phyloP scores from a whole-genome alignment of 2,113 vertebrate species.

The Malurus elegans region DNA sequence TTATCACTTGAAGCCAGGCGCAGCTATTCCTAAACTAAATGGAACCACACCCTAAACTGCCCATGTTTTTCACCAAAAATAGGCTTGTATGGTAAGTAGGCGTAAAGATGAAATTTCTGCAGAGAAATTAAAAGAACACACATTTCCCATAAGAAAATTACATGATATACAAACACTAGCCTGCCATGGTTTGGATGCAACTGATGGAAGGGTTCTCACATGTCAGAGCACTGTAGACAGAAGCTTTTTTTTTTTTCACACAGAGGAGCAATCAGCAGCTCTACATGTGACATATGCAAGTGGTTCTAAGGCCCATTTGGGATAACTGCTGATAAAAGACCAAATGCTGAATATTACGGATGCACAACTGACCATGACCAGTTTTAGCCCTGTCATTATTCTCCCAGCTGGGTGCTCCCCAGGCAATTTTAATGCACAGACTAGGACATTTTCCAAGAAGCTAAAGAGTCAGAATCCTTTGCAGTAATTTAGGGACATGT shows the following conservation, averaged over 20 bases:
- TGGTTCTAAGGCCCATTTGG: neutral
- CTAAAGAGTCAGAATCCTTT: neutral
- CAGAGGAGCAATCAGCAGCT: neutral
- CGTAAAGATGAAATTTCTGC: neutral
- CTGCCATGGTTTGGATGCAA: neutral
- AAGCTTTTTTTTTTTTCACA: neutral
- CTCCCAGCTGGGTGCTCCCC: neutral
- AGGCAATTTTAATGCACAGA: neutral
- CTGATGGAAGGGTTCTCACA: neutral
- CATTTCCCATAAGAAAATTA: neutral
- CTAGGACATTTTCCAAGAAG: neutral
- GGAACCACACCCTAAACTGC: slow-evolving; percentile 36
- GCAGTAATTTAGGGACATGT: neutral
- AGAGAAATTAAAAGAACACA: neutral
- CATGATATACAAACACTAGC: neutral
- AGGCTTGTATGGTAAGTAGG: neutral
- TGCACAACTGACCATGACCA: neutral
- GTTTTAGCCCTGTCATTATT: neutral
- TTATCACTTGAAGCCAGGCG: slow-evolving; percentile 33
- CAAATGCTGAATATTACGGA: neutral
- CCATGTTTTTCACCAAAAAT: slow-evolving; percentile 40
- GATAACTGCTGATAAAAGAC: neutral
- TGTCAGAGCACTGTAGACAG: neutral
- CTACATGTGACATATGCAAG: neutral
- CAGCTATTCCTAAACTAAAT: slow-evolving; percentile 22